Evolutionary conservation across 2,888 invertebrate species (phyloP), one percentile per base, ranked within the genome.

Genomic region (Axea sp.): DNA sequence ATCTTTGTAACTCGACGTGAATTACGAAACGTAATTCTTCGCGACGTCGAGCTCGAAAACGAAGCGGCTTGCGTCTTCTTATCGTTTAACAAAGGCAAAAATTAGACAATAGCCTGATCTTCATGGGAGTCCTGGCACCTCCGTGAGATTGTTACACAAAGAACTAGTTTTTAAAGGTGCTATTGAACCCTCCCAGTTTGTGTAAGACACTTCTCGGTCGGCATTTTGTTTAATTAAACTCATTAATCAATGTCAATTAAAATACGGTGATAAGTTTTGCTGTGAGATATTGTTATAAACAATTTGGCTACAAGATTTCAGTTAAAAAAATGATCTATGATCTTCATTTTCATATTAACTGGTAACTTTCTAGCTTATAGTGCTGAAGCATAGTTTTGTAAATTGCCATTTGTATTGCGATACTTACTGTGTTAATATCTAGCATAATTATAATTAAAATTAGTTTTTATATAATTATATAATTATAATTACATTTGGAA

Each of bases 181-280:
- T 83, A 84, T 84, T 81, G 80, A 81, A 81, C 80, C 79, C 81
- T 76, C 80, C 80, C 81, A 78, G 57, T 72, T 67, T 71, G 78
- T 81, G 79, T 80, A 82, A 84, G 82, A 83, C 83, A 83, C 80
- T 79, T 77, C 80, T 65, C 67, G 65, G 75, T 78, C 80, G 76
- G 78, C 80, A 80, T 80, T 84, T 84, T 79, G 79, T 83, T 86
- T 86, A 86, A 87, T 87, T 87, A 86, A 87, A 86, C 77, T 80
- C 84, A 86, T 87, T 84, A 86, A 86, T 87, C 87, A 87, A 83
- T 85, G 87, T 86, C 86, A 87, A 86, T 86, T 87, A 87, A 80
- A 60, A 68, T 75, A 62, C 73, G 64, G 31, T n/a, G 22, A 9
- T 11, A 43, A 43, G 33, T 51, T 35, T 49, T 45, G 71, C 51